Evolutionary conservation across 2,113 vertebrate genomes (phyloP), one percentile per base, ranked within the genome.

Genomic region (Dendropsophus ebraccatus): DNA sequence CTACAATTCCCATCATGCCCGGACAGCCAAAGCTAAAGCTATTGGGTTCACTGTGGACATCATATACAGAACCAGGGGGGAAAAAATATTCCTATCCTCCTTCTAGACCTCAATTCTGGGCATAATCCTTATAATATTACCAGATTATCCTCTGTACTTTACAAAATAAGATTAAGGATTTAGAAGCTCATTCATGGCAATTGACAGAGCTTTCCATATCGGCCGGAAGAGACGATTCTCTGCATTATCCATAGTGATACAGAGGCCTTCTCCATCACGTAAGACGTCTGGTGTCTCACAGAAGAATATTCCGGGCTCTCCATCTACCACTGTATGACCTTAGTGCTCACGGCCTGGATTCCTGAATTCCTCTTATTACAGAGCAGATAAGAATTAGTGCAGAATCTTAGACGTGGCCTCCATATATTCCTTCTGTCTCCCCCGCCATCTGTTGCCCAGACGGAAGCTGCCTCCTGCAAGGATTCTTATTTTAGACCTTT

Each of bases 91-190:
- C 35, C 16, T 28, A 47, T 65, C 23, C 54, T 28, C 37, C 56
- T 25, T 21, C 54, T 41, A 60, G 32, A 11, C 52, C 13, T 23
- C 4, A 56, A 80, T 60, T 60, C 23, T 47, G 37, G 78, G 8
- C 35, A 65, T 62, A 81, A 81, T 65, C 78, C 78, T 62, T 81
- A 21, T 81, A 62, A 60, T 80, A 60, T 41, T 45, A 14, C 16
- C 54, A 80, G 77, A 80, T 80, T 60, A 81, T 62, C 78, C 78
- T n/a, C n/a, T 62, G 21, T 60, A 60, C 54, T 80, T 80, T 62
- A 62, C 56, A 37, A 81, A 81, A 81, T 81, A 41, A 81, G 78
- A 81, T 81, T 81, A 81, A 23, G 56, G 50, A 14, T 62, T 62
- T 62, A 45, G 56, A 81, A 65, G 56, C 78, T 81, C 56, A 47